phyloP scores from a whole-genome alignment of 2,113 vertebrate species.

The Oncorhynchus kisutch region DNA sequence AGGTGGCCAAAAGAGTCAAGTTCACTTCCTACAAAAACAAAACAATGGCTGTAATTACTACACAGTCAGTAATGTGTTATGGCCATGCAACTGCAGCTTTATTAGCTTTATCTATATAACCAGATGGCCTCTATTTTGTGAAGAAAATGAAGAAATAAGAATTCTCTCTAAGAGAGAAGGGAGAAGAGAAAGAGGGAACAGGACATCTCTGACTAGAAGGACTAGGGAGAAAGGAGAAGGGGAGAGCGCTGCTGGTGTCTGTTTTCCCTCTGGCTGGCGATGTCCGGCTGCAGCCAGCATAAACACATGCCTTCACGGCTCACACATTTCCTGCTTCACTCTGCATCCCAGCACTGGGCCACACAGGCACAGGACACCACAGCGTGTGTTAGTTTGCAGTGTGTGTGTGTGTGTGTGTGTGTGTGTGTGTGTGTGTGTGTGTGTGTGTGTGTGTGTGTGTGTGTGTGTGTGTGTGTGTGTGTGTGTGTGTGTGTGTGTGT shows the following conservation, averaged over 20 bases:
- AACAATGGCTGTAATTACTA: background rate
- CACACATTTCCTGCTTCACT: slow-evolving; percentile 80
- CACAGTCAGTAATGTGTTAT: background rate
- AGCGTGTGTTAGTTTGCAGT: slow-evolving; percentile 14
- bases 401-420: slow-evolving; percentile 6
- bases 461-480: slow-evolving; percentile 5
- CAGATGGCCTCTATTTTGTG: background rate
- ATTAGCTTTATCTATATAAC: background rate
- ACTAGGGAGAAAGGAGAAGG: slow-evolving; percentile 30
- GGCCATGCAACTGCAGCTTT: background rate
- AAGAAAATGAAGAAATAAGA: background rate
- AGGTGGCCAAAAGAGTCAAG: slow-evolving; percentile 37
- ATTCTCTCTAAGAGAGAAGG: background rate
- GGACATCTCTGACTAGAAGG: background rate
- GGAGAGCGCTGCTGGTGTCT: slow-evolving; percentile 57
- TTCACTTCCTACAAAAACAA: background rate
- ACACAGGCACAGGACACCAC: slow-evolving; percentile 73
- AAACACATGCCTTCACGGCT: slow-evolving; percentile 85
- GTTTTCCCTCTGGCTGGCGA: slow-evolving; percentile 78
- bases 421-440: slow-evolving; percentile 15
- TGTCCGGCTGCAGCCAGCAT: slow-evolving; percentile 77
- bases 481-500: background rate
- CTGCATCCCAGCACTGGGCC: slow-evolving; percentile 71
- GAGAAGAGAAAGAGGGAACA: slow-evolving; percentile 21
- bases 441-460: background rate